phyloP scores from a whole-genome alignment of 2,888 invertebrate species.

The Carterocephalus palaemon region DNA sequence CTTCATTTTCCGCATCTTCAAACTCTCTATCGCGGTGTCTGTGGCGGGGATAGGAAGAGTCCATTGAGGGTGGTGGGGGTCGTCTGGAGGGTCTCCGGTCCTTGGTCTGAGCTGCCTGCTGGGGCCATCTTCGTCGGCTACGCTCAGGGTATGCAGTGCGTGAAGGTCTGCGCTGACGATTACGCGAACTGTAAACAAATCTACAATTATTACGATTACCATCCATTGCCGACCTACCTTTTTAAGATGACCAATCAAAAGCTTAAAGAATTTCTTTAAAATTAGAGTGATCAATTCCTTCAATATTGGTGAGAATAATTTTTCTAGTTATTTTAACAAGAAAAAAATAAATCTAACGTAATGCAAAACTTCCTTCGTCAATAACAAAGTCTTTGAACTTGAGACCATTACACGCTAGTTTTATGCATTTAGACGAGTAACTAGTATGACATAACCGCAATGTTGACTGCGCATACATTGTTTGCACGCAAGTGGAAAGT shows the following conservation, averaged over 20 bases:
- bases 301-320: no score
- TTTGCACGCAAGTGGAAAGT: conserved; percentile 21
- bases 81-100: conserved; percentile 31
- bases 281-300: no score
- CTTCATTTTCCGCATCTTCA: conserved; percentile 48
- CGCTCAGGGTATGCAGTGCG: conserved; percentile 57
- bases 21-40: conserved; percentile 46
- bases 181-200: conserved; percentile 47
- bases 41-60: conserved; percentile 34
- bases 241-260: no score
- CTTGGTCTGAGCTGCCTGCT: conserved; percentile 37
- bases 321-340: no score
- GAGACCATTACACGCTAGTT: background rate
- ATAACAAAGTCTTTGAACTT: conserved; percentile 8
- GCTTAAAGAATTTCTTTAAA: no score
- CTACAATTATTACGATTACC: no score
- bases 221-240: no score
- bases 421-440: conserved; percentile 6
- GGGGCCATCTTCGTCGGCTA: conserved; percentile 53
- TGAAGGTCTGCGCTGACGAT: conserved; percentile 52
- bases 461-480: conserved; percentile 10
- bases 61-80: conserved; percentile 32
- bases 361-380: conserved; percentile 7
- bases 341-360: background rate
- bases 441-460: conserved; percentile 23